Conservation (phyloP, 35 echinoderm and acorn worm genomes). For the Anneissia japonica region DNA sequence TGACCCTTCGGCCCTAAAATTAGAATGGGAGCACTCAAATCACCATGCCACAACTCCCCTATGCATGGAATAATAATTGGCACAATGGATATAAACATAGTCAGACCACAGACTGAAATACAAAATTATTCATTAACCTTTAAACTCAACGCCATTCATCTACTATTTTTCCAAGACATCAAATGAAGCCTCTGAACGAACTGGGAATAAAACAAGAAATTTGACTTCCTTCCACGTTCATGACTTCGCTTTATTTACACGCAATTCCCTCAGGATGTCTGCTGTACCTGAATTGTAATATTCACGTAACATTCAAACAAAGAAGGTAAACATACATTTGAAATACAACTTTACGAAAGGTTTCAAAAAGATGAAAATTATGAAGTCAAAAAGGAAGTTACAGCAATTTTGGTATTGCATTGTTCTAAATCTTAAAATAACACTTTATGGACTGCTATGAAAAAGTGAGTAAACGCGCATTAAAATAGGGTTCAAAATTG, state of each 20-base stretch:
- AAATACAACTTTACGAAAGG: too few relatives aligned
- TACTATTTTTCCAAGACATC: not conserved
- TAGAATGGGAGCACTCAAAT: not conserved
- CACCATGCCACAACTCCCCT: not conserved
- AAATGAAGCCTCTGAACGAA: too few relatives aligned
- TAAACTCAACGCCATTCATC: too few relatives aligned
- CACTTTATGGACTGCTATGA: too few relatives aligned
- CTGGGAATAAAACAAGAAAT: conserved; percentile 1
- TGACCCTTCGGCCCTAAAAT: too few relatives aligned
- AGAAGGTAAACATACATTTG: too few relatives aligned
- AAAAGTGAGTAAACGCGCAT: too few relatives aligned
- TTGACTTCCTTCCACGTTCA: not conserved
- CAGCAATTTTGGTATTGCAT: too few relatives aligned
- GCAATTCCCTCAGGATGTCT: not conserved
- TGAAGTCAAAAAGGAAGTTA: too few relatives aligned
- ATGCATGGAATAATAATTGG: not conserved
- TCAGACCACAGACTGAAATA: not conserved
- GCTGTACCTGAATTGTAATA: not conserved
- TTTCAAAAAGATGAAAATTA: too few relatives aligned
- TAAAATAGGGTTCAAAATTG: too few relatives aligned
- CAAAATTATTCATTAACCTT: not conserved
- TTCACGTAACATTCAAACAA: not conserved
- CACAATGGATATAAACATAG: not conserved
- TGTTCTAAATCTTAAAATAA: too few relatives aligned
- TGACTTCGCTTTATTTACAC: not conserved